Conservation (phyloP, 2,113 vertebrate species). For the Neoarius graeffei region DNA sequence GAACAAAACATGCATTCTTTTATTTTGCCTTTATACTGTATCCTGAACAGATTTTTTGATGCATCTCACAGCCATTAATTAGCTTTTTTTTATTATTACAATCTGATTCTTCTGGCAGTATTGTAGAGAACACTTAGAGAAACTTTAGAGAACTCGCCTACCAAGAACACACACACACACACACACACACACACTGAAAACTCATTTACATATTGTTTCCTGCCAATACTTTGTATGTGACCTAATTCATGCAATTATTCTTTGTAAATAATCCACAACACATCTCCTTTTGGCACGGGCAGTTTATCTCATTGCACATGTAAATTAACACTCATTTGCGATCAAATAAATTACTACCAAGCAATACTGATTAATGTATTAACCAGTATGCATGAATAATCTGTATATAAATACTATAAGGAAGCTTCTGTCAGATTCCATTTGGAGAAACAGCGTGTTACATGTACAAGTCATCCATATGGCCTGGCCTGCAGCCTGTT, state of each 20-base stretch:
- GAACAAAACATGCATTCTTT: neutral
- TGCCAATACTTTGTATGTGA: neutral
- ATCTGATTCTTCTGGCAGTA: neutral
- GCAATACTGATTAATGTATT: neutral
- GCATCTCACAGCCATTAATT: neutral
- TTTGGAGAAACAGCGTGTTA: neutral
- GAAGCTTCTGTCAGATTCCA: neutral
- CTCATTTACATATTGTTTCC: neutral
- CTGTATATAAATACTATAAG: neutral
- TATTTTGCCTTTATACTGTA: neutral
- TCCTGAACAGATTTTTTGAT: neutral
- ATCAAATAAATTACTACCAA: neutral
- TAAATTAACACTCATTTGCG: neutral
- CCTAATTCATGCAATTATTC: neutral
- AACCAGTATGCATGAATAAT: neutral
- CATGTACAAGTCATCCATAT: slow-evolving; percentile 8
- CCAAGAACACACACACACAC: neutral
- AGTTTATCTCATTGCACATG: neutral
- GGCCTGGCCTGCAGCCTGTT: slow-evolving; percentile 13
- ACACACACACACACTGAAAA: neutral
- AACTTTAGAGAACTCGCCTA: neutral
- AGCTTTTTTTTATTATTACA: neutral
- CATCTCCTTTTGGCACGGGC: neutral
- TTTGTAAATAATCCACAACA: neutral
- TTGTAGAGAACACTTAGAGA: neutral